Conservation (phyloP, 2,113 vertebrate genomes). For the Brachyistius frenatus region DNA sequence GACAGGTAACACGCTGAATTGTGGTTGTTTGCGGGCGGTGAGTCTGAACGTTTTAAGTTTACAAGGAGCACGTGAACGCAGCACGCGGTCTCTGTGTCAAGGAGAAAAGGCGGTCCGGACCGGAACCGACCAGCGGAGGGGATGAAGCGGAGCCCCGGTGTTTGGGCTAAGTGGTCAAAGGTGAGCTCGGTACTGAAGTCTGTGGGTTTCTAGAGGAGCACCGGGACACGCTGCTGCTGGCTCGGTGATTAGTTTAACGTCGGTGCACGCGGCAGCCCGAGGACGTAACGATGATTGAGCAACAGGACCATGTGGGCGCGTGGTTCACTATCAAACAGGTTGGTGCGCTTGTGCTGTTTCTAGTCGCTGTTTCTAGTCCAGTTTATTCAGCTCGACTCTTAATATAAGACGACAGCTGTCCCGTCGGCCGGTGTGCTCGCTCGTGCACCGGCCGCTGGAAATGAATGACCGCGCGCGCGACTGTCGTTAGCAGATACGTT, state of each 20-base stretch:
- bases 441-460: too few species aligned
- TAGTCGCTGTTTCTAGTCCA: neutral
- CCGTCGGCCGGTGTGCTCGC: too few species aligned
- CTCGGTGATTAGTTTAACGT: neutral
- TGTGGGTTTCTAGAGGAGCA: too few species aligned
- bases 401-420: too few species aligned
- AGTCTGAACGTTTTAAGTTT: neutral
- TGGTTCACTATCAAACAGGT: neutral
- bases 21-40: neutral
- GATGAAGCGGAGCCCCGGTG: neutral
- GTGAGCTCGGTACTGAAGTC: conserved; percentile 8
- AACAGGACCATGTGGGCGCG: conserved; percentile 5
- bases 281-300: conserved; percentile 29
- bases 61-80: conserved; percentile 35
- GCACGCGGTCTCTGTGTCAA: conserved; percentile 35
- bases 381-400: too few species aligned
- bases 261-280: conserved; percentile 8
- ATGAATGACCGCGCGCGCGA: too few species aligned
- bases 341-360: too few species aligned
- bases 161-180: neutral
- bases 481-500: too few species aligned
- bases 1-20: too few species aligned
- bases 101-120: conserved; percentile 55
- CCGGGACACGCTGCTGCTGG: too few species aligned
- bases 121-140: neutral